Percentiles rank a stretch among this genome's conserved stretches.
Conservation (phyloP, 2,797 vertebrate genomes). For the Gadopsis bispinosus region DNA sequence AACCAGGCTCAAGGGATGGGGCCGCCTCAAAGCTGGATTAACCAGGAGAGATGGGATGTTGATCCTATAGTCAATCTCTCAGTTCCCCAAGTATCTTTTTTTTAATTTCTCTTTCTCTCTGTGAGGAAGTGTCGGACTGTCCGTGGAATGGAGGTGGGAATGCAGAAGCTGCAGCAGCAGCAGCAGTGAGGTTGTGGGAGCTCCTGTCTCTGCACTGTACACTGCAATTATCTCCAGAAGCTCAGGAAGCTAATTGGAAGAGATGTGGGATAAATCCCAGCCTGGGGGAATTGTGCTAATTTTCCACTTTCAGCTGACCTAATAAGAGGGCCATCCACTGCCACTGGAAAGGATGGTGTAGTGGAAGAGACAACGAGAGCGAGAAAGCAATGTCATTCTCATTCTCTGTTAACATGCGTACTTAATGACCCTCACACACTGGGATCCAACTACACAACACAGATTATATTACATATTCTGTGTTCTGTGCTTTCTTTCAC, state of each 20-base stretch:
- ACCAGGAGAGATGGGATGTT: conserved; percentile 71
- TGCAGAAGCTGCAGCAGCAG: conserved; percentile 37
- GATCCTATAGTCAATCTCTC: conserved; percentile 70
- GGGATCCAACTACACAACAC: conserved; percentile 41
- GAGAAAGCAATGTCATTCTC: conserved; percentile 42
- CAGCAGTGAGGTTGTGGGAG: conserved; percentile 58
- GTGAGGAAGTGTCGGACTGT: conserved; percentile 49
- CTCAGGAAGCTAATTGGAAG: conserved; percentile 84
- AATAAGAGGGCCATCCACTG: conserved; percentile 78
- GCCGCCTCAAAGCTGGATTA: conserved; percentile 78
- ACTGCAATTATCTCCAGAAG: conserved; percentile 79
- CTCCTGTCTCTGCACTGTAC: conserved; percentile 74
- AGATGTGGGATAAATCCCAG: conserved; percentile 85
- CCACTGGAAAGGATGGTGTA: conserved; percentile 61
- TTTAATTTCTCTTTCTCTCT: conserved; percentile 26
- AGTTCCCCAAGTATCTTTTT: conserved; percentile 49
- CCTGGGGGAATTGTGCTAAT: conserved; percentile 83
- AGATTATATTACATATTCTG: conserved; percentile 55
- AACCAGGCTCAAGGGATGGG: conserved; percentile 71
- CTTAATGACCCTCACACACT: conserved; percentile 58
- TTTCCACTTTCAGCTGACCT: conserved; percentile 84
- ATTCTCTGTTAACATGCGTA: conserved; percentile 58
- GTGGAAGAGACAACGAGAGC: conserved; percentile 25
- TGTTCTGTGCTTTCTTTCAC: conserved; percentile 45
- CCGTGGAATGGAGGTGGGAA: conserved; percentile 56